Conservation (phyloP, 2,888 invertebrate species). For the Sarcophaga carnaria region DNA sequence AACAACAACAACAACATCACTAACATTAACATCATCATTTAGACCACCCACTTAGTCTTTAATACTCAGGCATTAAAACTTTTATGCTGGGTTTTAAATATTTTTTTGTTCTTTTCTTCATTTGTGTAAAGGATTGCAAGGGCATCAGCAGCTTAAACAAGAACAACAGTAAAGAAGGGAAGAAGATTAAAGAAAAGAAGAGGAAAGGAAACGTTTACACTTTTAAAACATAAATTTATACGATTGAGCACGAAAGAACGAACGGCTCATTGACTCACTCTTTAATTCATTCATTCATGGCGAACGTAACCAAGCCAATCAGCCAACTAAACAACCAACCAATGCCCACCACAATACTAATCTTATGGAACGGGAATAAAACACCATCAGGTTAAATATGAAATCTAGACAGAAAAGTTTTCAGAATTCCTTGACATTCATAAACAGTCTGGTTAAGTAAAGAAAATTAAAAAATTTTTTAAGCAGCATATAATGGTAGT, state of each 20-base stretch:
- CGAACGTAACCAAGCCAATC: too few species aligned
- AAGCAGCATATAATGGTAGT: too few species aligned
- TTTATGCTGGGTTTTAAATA: slow-evolving; percentile 51
- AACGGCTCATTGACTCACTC: too few species aligned
- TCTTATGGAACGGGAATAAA: too few species aligned
- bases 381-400: too few species aligned
- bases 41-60: slow-evolving; percentile 66
- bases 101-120: background rate
- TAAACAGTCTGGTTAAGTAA: too few species aligned
- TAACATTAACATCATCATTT: slow-evolving; percentile 52
- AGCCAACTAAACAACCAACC: too few species aligned
- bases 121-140: background rate
- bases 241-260: slow-evolving; percentile 35
- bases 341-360: too few species aligned
- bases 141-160: background rate
- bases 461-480: too few species aligned
- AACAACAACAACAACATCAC: slow-evolving; percentile 35
- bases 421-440: too few species aligned
- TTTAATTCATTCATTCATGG: too few species aligned
- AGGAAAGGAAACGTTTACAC: slow-evolving; percentile 46
- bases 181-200: background rate
- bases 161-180: background rate
- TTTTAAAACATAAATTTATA: slow-evolving; percentile 62
- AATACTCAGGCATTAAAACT: background rate
- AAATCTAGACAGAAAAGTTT: too few species aligned